These are phyloP conservation scores for Perca schrenkii DNA, from an alignment of 2,113 vertebrate species.

Conservation along the genomic window DNA sequence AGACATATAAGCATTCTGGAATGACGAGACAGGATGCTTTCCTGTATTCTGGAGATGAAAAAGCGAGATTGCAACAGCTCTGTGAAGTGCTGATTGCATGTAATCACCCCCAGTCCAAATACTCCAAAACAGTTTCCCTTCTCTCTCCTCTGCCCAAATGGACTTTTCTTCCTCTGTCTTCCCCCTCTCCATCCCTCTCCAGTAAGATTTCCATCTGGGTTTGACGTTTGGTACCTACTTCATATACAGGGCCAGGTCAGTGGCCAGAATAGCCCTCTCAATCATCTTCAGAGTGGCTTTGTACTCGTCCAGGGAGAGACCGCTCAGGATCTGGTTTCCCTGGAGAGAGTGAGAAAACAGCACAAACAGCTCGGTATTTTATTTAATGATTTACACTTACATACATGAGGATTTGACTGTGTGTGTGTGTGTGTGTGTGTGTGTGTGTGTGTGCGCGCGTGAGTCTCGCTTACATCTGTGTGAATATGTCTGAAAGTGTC, in stretches of 20 bases:
- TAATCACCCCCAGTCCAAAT: neutral
- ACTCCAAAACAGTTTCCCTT: neutral
- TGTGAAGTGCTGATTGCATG: neutral
- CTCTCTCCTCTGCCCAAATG: neutral
- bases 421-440: neutral
- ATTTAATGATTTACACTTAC: neutral
- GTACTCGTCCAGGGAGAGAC: conserved; percentile 95
- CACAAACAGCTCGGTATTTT: neutral
- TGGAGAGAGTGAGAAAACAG: conserved; percentile 66
- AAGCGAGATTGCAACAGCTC: too few relatives aligned
- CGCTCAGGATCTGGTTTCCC: conserved; percentile 97
- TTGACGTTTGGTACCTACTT: conserved; percentile 89
- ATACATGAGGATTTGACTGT: neutral
- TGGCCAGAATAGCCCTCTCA: conserved; percentile 96
- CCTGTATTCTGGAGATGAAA: too few relatives aligned
- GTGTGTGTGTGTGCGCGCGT: neutral
- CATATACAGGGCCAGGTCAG: conserved; percentile 95
- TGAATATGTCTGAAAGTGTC: neutral
- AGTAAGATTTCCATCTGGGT: conserved; percentile 45
- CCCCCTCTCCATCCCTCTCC: conserved; percentile 4
- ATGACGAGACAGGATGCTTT: neutral
- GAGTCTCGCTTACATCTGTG: neutral
- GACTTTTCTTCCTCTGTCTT: neutral
- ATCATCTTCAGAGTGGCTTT: conserved; percentile 95
- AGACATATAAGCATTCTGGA: neutral